phyloP scores from a whole-genome alignment of 2,888 invertebrate genomes.

The Drosophila austrosaltans region DNA sequence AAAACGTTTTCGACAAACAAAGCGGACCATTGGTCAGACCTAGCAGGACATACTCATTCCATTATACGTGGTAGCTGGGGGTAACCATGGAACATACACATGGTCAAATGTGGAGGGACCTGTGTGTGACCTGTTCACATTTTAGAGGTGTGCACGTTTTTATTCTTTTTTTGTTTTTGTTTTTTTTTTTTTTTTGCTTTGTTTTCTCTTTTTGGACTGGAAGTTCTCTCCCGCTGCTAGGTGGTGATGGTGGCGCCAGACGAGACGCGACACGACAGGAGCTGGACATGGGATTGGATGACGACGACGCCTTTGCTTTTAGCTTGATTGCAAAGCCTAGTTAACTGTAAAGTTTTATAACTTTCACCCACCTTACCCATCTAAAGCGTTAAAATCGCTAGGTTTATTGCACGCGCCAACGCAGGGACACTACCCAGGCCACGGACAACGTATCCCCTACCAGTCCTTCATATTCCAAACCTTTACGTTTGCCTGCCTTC shows the following conservation, averaged over 20 bases:
- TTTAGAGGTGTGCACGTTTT: conserved; percentile 66
- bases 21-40: conserved; percentile 68
- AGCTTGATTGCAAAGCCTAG: conserved; percentile 81
- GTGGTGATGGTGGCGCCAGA: conserved; percentile 68
- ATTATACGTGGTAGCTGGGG: not conserved
- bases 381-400: conserved; percentile 74
- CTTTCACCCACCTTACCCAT: conserved; percentile 56
- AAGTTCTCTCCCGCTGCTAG: conserved; percentile 56
- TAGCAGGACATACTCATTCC: conserved; percentile 43
- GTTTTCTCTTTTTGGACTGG: conserved; percentile 41
- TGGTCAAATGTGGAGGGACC: conserved; percentile 47
- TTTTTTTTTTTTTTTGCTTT: conserved; percentile 20
- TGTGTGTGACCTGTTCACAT: conserved; percentile 56
- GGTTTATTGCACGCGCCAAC: conserved; percentile 77
- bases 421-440: conserved; percentile 20
- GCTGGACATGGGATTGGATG: conserved; percentile 39
- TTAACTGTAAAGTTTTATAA: conserved; percentile 80
- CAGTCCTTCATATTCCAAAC: conserved; percentile 8
- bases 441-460: not conserved
- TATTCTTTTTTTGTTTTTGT: conserved; percentile 31
- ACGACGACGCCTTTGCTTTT: conserved; percentile 79
- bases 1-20: conserved; percentile 71
- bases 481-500: conserved; percentile 9
- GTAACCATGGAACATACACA: conserved; percentile 26
- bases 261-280: conserved; percentile 53